phyloP scores from a whole-genome alignment of 2,888 invertebrate species.

The Griposia aprilina region DNA sequence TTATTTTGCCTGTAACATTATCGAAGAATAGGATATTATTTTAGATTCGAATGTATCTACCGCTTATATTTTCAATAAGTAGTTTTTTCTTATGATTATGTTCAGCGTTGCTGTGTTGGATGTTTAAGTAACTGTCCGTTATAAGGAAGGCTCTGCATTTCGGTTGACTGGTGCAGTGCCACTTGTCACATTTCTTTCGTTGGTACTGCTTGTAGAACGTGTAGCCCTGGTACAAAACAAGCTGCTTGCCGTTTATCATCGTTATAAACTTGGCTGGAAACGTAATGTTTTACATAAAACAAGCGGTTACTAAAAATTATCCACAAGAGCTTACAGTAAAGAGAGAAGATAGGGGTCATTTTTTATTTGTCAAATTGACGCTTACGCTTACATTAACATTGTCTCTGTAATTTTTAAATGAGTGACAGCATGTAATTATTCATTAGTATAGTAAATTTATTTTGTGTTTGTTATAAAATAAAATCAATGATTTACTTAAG shows the following conservation, averaged over 20 bases:
- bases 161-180: conserved; percentile 59
- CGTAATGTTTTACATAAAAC: neutral
- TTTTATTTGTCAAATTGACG: neutral
- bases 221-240: conserved; percentile 52
- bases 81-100: conserved; percentile 47
- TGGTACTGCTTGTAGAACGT: conserved; percentile 55
- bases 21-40: neutral
- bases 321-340: neutral
- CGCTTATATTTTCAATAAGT: conserved; percentile 15
- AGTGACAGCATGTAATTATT: neutral
- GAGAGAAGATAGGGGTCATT: neutral
- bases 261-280: conserved; percentile 59
- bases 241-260: conserved; percentile 38
- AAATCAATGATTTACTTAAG: conserved; percentile 5
- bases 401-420: neutral
- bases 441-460: neutral
- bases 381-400: neutral
- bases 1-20: too few relatives aligned
- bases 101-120: conserved; percentile 27
- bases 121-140: conserved; percentile 21
- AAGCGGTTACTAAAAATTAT: neutral
- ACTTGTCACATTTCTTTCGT: conserved; percentile 43
- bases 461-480: neutral
- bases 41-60: conserved; percentile 47
- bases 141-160: conserved; percentile 51